Evolutionary conservation across 1,140 invertebrate species (phyloP), one percentile per base, ranked within the genome.

Genomic region (Heliconius eleuchia): DNA sequence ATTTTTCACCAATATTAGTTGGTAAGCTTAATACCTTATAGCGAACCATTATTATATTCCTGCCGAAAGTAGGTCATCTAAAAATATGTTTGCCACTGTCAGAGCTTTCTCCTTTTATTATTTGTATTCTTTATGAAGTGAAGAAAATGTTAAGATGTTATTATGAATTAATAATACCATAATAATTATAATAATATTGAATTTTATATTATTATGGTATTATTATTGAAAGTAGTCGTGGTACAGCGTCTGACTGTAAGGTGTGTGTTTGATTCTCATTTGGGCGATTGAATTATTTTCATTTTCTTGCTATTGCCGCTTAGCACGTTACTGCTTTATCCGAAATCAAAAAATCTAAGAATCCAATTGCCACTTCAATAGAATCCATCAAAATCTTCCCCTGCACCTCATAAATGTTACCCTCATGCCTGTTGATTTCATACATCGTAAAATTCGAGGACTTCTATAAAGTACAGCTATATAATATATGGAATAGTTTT

Each of bases 381-480:
- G 71, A 77, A 71, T 71, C 39, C 30, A 71, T 34, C 50, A 71
- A 72, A 72, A 77, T 39, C 74, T 23, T 46, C 16, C 74, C 46
- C 70, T 13, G 34, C 55, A 23, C 30, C 39, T 5, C 55, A 73
- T 57, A 78, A 78, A 73, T 23, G 52, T 73, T 27, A 6, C 39
- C 23, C 55, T 37, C 52, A 7, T 66, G 73, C 73, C 78, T 79
- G 74, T 80, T 80, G 79, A 80, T 76, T 80, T 76, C 55, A 27
- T 76, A 71, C 39, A 39, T 73, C 71, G 37, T 76, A 76, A 80
- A 76, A 34, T 42, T 18, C 27, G 30, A 71, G 55, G 79, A 76
- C 71, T 80, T 23, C 71, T 71, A 76, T 76, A 80, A 73, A 79
- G 37, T 76, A 80, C 66, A 66, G 73, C 76, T 80, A 66, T 76